Conservation (phyloP, 2,888 invertebrate genomes). For the Nomada hirtipes region DNA sequence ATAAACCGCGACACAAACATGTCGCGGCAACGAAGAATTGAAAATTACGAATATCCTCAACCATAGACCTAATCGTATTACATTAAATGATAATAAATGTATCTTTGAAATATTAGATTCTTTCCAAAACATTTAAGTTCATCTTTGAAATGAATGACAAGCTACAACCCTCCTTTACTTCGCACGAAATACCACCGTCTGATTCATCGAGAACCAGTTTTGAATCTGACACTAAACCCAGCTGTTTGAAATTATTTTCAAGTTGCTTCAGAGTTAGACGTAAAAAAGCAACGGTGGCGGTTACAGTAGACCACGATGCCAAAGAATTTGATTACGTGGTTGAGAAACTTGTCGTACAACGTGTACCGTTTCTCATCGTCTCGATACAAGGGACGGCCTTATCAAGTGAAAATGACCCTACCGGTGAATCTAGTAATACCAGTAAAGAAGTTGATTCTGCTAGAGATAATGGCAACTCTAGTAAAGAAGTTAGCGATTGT, state of each 20-base stretch:
- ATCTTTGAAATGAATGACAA: slow-evolving; percentile 27
- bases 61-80: not conserved
- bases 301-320: slow-evolving; percentile 19
- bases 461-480: not conserved
- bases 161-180: slow-evolving; percentile 1
- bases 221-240: not conserved
- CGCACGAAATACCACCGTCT: slow-evolving; percentile 12
- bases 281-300: not conserved
- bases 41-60: not conserved
- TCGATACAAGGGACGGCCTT: slow-evolving; percentile 21
- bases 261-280: slow-evolving; percentile 23
- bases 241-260: slow-evolving; percentile 23
- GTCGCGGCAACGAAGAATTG: not conserved
- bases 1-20: not conserved
- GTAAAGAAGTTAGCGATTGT: not conserved
- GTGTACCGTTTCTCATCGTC: slow-evolving; percentile 68
- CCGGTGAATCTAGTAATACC: not conserved
- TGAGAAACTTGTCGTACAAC: slow-evolving; percentile 74
- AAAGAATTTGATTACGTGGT: slow-evolving; percentile 73
- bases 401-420: not conserved
- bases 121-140: not conserved
- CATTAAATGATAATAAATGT: not conserved
- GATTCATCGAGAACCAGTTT: not conserved
- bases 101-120: not conserved
- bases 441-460: too few relatives aligned